phyloP scores from a whole-genome alignment of 2,888 invertebrate species.

The Ophion slaviceki region DNA sequence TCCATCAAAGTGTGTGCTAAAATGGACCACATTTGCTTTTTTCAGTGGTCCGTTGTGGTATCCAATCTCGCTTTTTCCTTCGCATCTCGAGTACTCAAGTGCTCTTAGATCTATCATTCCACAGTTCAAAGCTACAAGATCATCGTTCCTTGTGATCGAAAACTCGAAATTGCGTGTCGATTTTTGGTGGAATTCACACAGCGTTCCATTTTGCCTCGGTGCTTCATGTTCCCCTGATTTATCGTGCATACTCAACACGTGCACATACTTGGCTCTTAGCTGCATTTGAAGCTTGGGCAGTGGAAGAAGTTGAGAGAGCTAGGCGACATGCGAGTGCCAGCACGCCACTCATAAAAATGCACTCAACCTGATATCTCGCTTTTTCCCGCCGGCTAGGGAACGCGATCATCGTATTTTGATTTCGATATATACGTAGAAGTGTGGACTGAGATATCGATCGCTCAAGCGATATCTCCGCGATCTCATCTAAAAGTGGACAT shows the following conservation, averaged over 20 bases:
- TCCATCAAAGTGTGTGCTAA: neutral
- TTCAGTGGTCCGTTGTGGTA: neutral
- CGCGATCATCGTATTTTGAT: conserved; percentile 51
- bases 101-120: no score
- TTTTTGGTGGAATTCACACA: neutral
- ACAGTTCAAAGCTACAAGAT: neutral
- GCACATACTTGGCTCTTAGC: neutral
- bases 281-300: conserved; percentile 56
- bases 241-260: neutral
- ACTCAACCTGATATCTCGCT: conserved; percentile 73
- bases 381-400: conserved; percentile 54
- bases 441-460: conserved; percentile 26
- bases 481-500: conserved; percentile 26
- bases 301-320: conserved; percentile 67
- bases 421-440: conserved; percentile 32
- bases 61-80: no score
- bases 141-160: neutral
- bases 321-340: conserved; percentile 74
- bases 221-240: conserved; percentile 25
- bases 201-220: conserved; percentile 13
- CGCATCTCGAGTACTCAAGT: no score
- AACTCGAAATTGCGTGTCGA: neutral
- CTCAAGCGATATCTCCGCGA: conserved; percentile 34
- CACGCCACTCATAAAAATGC: conserved; percentile 78
- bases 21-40: neutral